Percentiles rank a stretch among this genome's conserved stretches.
Evolutionary conservation across 2,113 vertebrate species (phyloP).

Genomic region (Ramphastos sulfuratus): DNA sequence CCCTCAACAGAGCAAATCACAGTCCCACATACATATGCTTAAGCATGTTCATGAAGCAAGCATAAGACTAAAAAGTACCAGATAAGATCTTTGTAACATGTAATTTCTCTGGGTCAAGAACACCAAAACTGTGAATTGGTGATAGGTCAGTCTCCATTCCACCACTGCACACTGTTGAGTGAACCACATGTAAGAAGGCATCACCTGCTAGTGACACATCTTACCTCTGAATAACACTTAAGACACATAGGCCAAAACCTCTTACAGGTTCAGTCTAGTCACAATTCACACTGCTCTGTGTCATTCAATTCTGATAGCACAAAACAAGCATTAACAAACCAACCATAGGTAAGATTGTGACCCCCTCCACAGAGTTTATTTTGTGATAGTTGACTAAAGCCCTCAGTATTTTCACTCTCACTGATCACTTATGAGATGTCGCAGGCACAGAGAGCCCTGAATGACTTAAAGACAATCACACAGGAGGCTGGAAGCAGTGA

Average conservation of each 20-base stretch:
- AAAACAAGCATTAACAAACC: neutral
- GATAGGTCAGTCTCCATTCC: rapidly evolving
- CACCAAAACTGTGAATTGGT: rapidly evolving
- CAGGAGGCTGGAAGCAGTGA: neutral
- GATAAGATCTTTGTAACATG: rapidly evolving
- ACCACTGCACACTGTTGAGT: neutral
- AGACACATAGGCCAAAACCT: neutral
- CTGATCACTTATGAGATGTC: neutral
- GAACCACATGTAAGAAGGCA: neutral
- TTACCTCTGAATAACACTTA: neutral
- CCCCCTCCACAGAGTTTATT: neutral
- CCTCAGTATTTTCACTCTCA: neutral
- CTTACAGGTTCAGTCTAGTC: neutral
- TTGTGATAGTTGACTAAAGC: neutral
- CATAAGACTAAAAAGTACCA: neutral
- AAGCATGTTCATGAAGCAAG: neutral
- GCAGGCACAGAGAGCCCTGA: neutral
- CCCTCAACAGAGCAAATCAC: neutral
- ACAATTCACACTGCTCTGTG: neutral
- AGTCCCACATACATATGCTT: neutral
- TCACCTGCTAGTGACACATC: neutral
- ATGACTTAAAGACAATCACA: neutral
- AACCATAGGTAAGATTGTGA: neutral
- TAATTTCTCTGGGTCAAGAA: neutral
- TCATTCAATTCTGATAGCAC: neutral